Conservation (phyloP, 2,113 vertebrate species). For the Ciconia stormi region DNA sequence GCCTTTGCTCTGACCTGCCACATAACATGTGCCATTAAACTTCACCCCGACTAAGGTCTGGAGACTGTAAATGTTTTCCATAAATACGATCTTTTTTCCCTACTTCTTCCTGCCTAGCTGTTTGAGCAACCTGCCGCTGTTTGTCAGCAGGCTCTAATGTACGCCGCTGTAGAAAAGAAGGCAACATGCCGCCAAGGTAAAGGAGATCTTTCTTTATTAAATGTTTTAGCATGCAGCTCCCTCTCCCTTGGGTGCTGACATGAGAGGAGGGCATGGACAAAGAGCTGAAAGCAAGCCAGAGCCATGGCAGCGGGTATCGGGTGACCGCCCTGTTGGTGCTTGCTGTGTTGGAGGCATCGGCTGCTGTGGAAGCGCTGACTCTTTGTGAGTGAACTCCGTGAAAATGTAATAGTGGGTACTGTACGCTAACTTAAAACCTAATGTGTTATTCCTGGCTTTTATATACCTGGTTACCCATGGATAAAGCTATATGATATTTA, state of each 20-base stretch:
- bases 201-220: neutral
- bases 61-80: neutral
- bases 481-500: conserved; percentile 24
- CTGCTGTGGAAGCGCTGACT: neutral
- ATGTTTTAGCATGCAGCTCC: neutral
- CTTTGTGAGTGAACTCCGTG: neutral
- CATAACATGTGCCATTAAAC: neutral
- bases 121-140: neutral
- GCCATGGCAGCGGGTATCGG: rapidly evolving
- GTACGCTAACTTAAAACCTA: neutral
- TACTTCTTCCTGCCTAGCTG: neutral
- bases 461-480: neutral
- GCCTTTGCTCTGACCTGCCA: neutral
- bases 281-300: neutral
- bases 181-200: rapidly evolving
- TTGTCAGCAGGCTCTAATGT: neutral
- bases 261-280: neutral
- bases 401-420: neutral
- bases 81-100: neutral
- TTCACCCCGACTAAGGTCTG: neutral
- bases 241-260: neutral
- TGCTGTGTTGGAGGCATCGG: neutral
- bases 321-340: rapidly evolving
- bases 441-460: conserved; percentile 71
- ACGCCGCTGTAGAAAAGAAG: neutral